Evolutionary conservation across 2,888 invertebrate genomes (phyloP).

Genomic region (Adelphocoris suturalis): DNA sequence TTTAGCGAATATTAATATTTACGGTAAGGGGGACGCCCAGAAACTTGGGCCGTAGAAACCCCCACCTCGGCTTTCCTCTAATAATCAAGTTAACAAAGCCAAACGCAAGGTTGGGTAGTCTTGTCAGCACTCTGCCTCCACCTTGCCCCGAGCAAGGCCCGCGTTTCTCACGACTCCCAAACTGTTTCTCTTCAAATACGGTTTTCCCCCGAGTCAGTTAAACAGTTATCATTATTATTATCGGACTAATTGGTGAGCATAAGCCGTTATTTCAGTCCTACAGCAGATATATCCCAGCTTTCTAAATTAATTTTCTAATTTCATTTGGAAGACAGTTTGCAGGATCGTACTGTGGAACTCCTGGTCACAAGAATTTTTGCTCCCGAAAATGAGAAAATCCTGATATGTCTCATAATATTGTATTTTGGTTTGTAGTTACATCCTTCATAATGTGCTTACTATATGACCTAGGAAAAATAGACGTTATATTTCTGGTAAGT

Average conservation of each 20-base stretch:
- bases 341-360: no score
- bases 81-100: constrained; percentile 52
- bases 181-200: constrained; percentile 35
- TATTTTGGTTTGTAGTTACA: no score
- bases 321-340: background rate
- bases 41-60: constrained; percentile 42
- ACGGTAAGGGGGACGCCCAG: constrained; percentile 33
- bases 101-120: constrained; percentile 18
- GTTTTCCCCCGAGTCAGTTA: constrained; percentile 4
- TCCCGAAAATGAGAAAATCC: no score
- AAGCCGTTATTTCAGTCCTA: background rate
- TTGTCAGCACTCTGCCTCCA: constrained; percentile 36
- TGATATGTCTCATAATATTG: no score
- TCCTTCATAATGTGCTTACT: no score
- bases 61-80: constrained; percentile 12
- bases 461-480: no score
- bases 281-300: background rate
- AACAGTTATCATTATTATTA: constrained; percentile 25
- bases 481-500: no score
- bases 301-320: background rate
- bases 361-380: no score
- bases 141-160: constrained; percentile 26
- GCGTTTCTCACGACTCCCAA: background rate
- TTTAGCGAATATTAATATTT: constrained; percentile 54
- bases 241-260: constrained; percentile 5